Evolutionary conservation across 2,797 vertebrate genomes (phyloP), one percentile per base, ranked within the genome.

Genomic region (Cyprinodon diabolis): DNA sequence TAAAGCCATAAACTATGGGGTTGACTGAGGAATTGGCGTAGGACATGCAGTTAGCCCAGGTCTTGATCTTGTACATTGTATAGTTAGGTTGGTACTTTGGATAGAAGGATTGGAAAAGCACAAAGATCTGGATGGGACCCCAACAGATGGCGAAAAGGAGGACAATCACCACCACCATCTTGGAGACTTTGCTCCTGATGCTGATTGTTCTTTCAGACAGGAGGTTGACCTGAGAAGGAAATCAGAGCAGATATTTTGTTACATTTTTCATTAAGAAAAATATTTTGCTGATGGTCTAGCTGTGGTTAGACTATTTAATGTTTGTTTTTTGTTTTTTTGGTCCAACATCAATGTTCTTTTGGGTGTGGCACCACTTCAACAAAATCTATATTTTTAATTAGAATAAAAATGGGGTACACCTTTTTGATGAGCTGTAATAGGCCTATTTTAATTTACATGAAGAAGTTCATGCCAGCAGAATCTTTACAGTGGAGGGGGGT

Each of bases 11-110:
- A 52, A 97, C 94, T 4, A 97, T 94, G 25, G 96, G 96, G 86
- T 97, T 96, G 88, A 97, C 94, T 0, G 96, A 96, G 10, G 96
- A 97, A 93, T 97, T 97, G 84, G 95, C 95, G 2, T 97, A 97
- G 10, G 96, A 96, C 96, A 97, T 96, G 84, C 96, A 97, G 91
- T 97, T 96, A 78, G 96, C 96, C 96, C 96, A 96, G 0, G 96
- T 97, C 87, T 96, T 97, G 90, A 97, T 96, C 89, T 96, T 96
- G 85, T 96, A 97, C 4, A 95, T 96, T 76, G 93, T 77, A 45
- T 96, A 96, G 85, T 94, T 96, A 69, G 90, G 86, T 63, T 82
- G 91, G 85, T 95, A 96, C 85, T 94, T 89, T 2, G 94, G 94
- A 80, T 96, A 92, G 84, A 96, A 96, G 5, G 95, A 95, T 82